phyloP scores from a whole-genome alignment of 2,113 vertebrate genomes.

The Tragulus kanchil region DNA sequence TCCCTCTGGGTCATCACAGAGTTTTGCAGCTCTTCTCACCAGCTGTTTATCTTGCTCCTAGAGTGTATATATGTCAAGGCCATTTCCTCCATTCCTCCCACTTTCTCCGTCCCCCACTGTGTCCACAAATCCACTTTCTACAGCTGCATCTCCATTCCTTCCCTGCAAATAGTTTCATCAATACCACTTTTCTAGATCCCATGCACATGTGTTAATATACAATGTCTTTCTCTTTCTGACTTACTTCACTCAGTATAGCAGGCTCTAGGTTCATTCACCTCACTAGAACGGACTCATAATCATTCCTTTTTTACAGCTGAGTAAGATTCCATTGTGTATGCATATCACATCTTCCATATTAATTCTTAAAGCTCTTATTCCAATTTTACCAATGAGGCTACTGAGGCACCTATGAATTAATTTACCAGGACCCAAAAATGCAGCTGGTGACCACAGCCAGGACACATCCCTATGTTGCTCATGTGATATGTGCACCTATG shows the following conservation, averaged over 20 bases:
- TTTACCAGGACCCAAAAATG: background rate
- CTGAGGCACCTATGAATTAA: background rate
- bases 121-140: background rate
- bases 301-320: background rate
- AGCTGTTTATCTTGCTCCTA: fast-evolving
- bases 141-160: background rate
- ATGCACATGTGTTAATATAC: background rate
- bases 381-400: background rate
- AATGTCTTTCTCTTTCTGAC: background rate
- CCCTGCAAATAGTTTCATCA: background rate
- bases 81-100: fast-evolving
- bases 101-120: background rate
- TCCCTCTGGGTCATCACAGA: background rate
- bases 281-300: background rate
- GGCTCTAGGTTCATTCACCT: background rate
- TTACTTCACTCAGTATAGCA: background rate
- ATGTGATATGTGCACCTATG: fast-evolving
- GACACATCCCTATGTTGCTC: fast-evolving
- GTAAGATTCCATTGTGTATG: background rate
- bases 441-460: fast-evolving
- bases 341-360: background rate
- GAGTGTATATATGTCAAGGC: fast-evolving
- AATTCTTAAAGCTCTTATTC: background rate
- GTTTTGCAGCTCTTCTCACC: background rate
- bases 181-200: background rate